These are phyloP conservation scores for Ornithoptera priamus DNA, from an alignment of 2,888 invertebrate species.

Conservation along the genomic window DNA sequence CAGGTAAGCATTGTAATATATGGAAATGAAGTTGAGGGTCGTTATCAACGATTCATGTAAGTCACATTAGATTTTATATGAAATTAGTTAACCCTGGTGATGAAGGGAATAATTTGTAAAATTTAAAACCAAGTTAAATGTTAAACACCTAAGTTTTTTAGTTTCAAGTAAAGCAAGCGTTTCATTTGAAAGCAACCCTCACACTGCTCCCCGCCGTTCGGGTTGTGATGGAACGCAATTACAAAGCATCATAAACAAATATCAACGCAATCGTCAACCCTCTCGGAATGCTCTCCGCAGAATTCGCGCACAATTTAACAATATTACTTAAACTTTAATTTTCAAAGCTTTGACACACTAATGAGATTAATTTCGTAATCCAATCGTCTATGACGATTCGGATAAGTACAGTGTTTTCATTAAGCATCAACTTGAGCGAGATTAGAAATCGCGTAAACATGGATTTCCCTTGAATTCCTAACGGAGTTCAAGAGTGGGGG, in stretches of 20 bases:
- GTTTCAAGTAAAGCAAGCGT: background rate
- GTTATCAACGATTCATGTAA: too few species aligned
- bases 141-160: background rate
- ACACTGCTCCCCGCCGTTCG: background rate
- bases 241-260: constrained; percentile 20
- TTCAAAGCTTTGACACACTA: constrained; percentile 28
- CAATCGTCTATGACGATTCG: constrained; percentile 22
- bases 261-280: constrained; percentile 16
- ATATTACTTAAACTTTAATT: constrained; percentile 28
- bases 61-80: too few species aligned
- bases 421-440: constrained; percentile 31
- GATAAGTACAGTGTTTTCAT: constrained; percentile 27
- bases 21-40: too few species aligned
- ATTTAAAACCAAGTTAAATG: too few species aligned
- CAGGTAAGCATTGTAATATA: constrained; percentile 36
- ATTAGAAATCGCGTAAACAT: constrained; percentile 33
- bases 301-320: constrained; percentile 21
- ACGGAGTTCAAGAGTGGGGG: constrained; percentile 4
- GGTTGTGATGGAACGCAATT: constrained; percentile 11
- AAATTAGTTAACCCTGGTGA: too few species aligned
- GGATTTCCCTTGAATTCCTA: constrained; percentile 16
- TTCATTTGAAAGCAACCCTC: background rate
- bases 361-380: constrained; percentile 24
- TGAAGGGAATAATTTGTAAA: too few species aligned
- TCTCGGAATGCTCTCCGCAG: background rate